Evolutionary conservation across 2,113 vertebrate genomes (phyloP).

Genomic region (Dipodomys ordii): DNA sequence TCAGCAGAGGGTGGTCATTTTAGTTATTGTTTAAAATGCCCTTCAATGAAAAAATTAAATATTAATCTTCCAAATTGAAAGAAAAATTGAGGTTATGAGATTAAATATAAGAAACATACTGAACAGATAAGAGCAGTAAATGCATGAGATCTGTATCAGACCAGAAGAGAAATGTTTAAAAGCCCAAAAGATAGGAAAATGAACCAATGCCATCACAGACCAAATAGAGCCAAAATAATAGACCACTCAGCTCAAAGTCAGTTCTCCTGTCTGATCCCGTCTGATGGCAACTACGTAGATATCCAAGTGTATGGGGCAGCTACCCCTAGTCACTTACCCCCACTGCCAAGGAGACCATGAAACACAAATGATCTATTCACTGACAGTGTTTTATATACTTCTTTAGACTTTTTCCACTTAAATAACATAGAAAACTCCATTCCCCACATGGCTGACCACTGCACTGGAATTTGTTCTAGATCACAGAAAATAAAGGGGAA

Average conservation of each 20-base stretch:
- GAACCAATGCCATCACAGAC: not conserved
- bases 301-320: rapidly evolving
- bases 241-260: not conserved
- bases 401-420: not conserved
- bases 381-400: not conserved
- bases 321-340: not conserved
- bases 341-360: not conserved
- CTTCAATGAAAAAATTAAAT: no score
- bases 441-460: not conserved
- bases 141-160: not conserved
- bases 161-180: not conserved
- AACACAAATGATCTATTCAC: not conserved
- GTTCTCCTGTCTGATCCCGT: not conserved
- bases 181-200: not conserved
- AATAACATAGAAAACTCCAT: not conserved
- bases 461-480: not conserved
- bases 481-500: not conserved
- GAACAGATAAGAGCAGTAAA: not conserved
- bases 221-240: not conserved
- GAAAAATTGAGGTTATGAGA: not conserved
- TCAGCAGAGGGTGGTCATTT: no score
- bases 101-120: not conserved
- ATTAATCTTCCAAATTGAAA: not conserved
- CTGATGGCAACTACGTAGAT: no score
- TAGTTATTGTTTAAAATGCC: no score